Conservation (phyloP, 2,113 vertebrate species). For the Oncorhynchus kisutch region DNA sequence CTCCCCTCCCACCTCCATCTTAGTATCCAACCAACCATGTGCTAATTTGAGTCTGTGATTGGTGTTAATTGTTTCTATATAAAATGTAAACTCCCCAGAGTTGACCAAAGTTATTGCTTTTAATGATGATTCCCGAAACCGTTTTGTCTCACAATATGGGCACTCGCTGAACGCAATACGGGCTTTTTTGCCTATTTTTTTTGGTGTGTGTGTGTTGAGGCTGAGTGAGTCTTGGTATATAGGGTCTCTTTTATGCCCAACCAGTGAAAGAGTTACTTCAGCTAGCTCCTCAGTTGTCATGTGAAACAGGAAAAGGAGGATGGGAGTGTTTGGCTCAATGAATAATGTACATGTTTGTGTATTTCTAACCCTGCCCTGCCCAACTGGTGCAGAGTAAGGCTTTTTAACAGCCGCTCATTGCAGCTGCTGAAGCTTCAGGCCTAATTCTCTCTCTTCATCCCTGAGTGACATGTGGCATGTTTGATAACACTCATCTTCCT, state of each 20-base stretch:
- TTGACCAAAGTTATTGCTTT: not conserved
- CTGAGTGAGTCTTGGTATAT: not conserved
- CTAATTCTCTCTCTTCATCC: slow-evolving; percentile 62
- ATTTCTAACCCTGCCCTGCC: not conserved
- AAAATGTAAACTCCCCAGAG: not conserved
- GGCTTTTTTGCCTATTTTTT: not conserved
- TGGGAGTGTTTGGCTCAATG: not conserved
- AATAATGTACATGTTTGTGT: slow-evolving; percentile 8
- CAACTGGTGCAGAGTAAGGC: not conserved
- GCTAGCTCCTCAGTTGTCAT: not conserved
- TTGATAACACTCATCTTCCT: slow-evolving; percentile 90
- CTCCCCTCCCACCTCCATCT: not conserved
- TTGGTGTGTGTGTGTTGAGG: not conserved
- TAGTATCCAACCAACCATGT: not conserved
- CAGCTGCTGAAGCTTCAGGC: slow-evolving; percentile 44
- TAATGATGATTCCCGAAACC: slow-evolving; percentile 6
- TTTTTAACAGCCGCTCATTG: not conserved
- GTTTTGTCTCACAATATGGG: not conserved
- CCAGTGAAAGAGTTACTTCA: not conserved
- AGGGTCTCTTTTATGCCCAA: not conserved
- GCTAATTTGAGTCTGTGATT: not conserved
- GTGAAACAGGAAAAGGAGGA: not conserved
- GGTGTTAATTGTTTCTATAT: not conserved
- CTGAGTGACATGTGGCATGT: slow-evolving; percentile 59
- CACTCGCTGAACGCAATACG: too few relatives aligned